phyloP scores from a whole-genome alignment of 2,888 invertebrate genomes.

The Dusona sp. region DNA sequence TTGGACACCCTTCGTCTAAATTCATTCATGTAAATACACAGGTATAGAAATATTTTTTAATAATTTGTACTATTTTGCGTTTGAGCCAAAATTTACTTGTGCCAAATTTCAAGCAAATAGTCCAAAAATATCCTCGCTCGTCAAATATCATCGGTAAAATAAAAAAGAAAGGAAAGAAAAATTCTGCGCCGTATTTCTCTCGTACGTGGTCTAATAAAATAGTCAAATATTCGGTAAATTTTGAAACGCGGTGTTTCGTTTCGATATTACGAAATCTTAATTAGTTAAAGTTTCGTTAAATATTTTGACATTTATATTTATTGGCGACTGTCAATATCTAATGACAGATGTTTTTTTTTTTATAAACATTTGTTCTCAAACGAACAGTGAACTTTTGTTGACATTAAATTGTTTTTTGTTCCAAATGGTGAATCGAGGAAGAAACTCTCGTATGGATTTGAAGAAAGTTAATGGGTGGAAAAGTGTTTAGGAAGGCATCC shows the following conservation, averaged over 20 bases:
- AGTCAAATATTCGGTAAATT: not conserved
- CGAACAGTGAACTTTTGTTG: not conserved
- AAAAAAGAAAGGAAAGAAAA: not conserved
- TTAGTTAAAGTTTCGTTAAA: not conserved
- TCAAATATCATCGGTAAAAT: not conserved
- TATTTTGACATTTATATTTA: not conserved
- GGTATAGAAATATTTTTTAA: not conserved
- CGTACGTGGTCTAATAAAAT: constrained; percentile 11
- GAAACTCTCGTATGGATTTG: not conserved
- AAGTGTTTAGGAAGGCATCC: not conserved
- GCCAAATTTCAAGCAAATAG: constrained; percentile 25
- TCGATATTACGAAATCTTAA: not conserved
- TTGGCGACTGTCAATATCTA: not conserved
- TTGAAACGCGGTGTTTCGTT: not conserved
- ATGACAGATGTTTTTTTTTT: not conserved
- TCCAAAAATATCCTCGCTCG: constrained; percentile 7
- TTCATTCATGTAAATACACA: not conserved
- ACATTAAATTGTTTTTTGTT: not conserved
- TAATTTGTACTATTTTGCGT: not conserved
- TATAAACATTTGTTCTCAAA: not conserved
- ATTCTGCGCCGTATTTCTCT: not conserved
- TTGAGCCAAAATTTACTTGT: constrained; percentile 1
- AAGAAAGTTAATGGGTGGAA: constrained; percentile 6
- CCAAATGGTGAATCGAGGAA: not conserved
- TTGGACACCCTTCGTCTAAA: not conserved